Percentiles rank a stretch among this genome's conserved stretches.
Conservation (phyloP, 2,113 vertebrate genomes). For the Panthera uncia region DNA sequence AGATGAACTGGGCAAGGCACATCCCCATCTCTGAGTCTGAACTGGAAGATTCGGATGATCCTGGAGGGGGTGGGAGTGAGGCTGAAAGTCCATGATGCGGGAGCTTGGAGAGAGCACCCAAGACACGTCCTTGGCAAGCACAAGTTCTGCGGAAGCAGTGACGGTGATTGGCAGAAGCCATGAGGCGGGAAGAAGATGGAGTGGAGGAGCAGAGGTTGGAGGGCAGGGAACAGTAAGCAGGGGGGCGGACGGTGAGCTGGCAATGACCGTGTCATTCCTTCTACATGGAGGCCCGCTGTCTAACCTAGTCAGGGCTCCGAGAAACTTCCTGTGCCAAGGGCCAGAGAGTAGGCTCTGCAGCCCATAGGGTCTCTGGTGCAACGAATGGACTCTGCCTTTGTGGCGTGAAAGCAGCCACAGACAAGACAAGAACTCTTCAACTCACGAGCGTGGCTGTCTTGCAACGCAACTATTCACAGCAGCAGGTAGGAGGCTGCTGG, state of each 20-base stretch:
- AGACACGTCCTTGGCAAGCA: neutral
- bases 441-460: neutral
- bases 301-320: neutral
- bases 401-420: neutral
- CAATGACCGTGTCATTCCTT: neutral
- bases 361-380: neutral
- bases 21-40: neutral
- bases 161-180: neutral
- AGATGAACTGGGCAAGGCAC: neutral
- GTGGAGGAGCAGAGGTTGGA: neutral
- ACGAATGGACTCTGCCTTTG: neutral
- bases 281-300: neutral
- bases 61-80: neutral
- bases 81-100: accelerated
- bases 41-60: neutral
- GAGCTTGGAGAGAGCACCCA: neutral
- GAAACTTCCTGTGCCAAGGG: neutral
- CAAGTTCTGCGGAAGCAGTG: neutral
- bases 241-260: too few relatives aligned
- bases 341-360: neutral
- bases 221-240: too few relatives aligned
- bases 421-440: neutral
- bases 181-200: accelerated
- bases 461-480: neutral
- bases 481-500: neutral